phyloP scores from a whole-genome alignment of 2,888 invertebrate species.

The Galeopsomyia nigrocyanea region DNA sequence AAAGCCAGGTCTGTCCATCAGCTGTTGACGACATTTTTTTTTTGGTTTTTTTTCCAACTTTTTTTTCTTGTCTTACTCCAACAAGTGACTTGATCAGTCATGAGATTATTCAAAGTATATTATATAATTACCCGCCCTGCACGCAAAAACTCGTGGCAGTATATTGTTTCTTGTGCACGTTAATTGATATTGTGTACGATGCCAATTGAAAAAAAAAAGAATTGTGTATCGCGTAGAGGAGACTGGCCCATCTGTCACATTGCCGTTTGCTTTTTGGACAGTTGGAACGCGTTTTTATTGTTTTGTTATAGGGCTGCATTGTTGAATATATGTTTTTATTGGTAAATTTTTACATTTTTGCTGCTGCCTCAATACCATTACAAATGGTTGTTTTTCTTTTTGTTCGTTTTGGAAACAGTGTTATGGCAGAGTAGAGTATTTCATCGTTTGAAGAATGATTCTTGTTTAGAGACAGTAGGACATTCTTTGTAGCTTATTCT shows the following conservation, averaged over 20 bases:
- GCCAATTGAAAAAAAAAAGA: constrained; percentile 46
- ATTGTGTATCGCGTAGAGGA: constrained; percentile 39
- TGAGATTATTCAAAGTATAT: constrained; percentile 19
- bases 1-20: constrained; percentile 94
- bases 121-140: constrained; percentile 64
- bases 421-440: constrained; percentile 39
- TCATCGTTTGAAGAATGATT: constrained; percentile 36
- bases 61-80: constrained; percentile 17
- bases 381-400: not conserved
- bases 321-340: not conserved
- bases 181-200: constrained; percentile 69
- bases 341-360: constrained; percentile 14
- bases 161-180: constrained; percentile 68
- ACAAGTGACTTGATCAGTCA: not conserved
- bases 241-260: constrained; percentile 42
- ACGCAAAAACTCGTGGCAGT: constrained; percentile 69
- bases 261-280: constrained; percentile 36
- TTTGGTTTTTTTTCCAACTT: constrained; percentile 7
- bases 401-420: constrained; percentile 4
- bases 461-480: constrained; percentile 34
- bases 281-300: constrained; percentile 12
- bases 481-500: constrained; percentile 35
- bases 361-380: constrained; percentile 17
- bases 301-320: constrained; percentile 13
- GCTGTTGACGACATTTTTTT: not conserved